A percentile compares a stretch with the other conserved stretches of the same genome.
These are phyloP conservation scores for Apodemus sylvaticus DNA, from an alignment of 2,113 vertebrate species.

Conservation along the genomic window DNA sequence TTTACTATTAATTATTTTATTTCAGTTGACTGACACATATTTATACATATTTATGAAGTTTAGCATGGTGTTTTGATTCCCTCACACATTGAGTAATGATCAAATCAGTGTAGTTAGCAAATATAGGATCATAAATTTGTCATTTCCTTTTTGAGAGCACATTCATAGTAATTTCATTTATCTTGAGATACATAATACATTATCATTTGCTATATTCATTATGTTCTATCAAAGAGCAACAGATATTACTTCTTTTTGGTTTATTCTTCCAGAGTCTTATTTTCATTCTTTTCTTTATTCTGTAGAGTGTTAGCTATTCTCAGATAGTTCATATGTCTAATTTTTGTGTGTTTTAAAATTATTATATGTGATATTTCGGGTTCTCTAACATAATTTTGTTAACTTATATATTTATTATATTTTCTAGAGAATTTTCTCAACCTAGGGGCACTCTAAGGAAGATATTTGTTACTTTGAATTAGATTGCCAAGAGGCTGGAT, in stretches of 20 bases:
- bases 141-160: not conserved
- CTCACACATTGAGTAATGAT: not conserved
- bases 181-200: not conserved
- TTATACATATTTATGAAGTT: not conserved
- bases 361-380: too few species aligned
- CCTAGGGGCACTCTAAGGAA: too few species aligned
- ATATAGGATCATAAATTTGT: not conserved
- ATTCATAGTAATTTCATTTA: not conserved
- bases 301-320: too few species aligned
- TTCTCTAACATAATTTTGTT: too few species aligned
- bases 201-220: not conserved
- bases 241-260: not conserved
- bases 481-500: too few species aligned
- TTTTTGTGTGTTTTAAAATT: too few species aligned
- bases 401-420: too few species aligned
- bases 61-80: not conserved
- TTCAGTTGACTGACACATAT: not conserved
- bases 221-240: too few species aligned
- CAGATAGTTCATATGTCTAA: too few species aligned
- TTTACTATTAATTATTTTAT: not conserved
- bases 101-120: not conserved
- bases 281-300: not conserved
- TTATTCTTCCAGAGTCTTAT: not conserved
- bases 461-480: too few species aligned
- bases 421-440: too few species aligned